These are phyloP conservation scores for Bombyx mandarina DNA, from an alignment of 1,140 invertebrate genomes.

Conservation along the genomic window DNA sequence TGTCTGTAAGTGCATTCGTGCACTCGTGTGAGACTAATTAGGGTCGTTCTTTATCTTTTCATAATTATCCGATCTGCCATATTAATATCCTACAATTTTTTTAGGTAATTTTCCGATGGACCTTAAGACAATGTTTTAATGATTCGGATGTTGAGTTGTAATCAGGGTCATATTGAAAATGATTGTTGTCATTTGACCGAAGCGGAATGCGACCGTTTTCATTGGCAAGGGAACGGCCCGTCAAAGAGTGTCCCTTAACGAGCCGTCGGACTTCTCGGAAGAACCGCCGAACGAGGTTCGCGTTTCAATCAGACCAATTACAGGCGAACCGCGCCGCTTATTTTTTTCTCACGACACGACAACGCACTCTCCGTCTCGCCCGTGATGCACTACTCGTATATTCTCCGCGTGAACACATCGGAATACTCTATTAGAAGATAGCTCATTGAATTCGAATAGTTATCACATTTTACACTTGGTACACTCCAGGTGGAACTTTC, in stretches of 20 bases:
- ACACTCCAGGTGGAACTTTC: too few species aligned
- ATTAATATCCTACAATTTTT: too few species aligned
- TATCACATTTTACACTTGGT: too few species aligned
- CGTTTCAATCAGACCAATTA: constrained; percentile 69
- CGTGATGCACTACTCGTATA: constrained; percentile 2
- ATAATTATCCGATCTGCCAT: too few species aligned
- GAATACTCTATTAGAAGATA: too few species aligned
- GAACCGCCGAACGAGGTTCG: constrained; percentile 46
- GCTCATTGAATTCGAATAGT: too few species aligned
- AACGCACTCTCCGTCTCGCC: constrained; percentile 9
- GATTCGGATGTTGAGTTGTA: too few species aligned
- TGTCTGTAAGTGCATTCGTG: constrained; percentile 35
- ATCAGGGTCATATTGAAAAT: too few species aligned
- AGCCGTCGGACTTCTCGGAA: constrained; percentile 55
- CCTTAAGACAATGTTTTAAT: not conserved
- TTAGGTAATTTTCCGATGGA: not conserved
- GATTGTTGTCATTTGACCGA: constrained; percentile 15
- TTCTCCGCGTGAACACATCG: not conserved
- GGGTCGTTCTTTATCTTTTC: constrained; percentile 9
- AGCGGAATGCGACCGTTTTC: constrained; percentile 43
- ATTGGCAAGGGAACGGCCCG: constrained; percentile 29
- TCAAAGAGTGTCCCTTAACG: constrained; percentile 56
- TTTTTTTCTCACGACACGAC: constrained; percentile 54
- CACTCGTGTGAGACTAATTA: constrained; percentile 10
- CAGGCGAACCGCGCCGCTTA: constrained; percentile 48